Evolutionary conservation across 2,888 invertebrate genomes (phyloP).

Genomic region (Nycteola revayana): DNA sequence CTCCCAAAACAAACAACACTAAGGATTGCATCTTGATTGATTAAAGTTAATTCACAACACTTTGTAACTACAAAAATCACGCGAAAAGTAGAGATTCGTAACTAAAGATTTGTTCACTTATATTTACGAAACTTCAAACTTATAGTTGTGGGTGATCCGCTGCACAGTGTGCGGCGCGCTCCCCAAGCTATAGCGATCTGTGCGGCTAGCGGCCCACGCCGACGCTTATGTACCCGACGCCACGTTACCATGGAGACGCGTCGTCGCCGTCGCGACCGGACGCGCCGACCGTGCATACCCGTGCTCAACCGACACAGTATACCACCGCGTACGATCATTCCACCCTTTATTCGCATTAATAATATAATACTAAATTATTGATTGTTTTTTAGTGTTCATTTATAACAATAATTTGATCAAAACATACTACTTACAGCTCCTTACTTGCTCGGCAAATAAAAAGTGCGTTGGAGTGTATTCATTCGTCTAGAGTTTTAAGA

Average conservation of each 20-base stretch:
- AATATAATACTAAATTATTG: too few relatives aligned
- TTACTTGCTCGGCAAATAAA: too few relatives aligned
- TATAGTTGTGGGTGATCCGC: constrained; percentile 70
- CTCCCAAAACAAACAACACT: constrained; percentile 80
- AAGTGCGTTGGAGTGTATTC: too few relatives aligned
- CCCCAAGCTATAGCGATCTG: constrained; percentile 70
- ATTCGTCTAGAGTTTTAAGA: constrained; percentile 53
- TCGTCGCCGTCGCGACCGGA: constrained; percentile 58
- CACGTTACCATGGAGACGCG: constrained; percentile 69
- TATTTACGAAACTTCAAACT: constrained; percentile 80
- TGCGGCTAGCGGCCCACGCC: constrained; percentile 48
- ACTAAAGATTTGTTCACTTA: constrained; percentile 69
- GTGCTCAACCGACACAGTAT: too few relatives aligned
- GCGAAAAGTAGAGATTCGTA: constrained; percentile 74
- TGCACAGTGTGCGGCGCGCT: constrained; percentile 77
- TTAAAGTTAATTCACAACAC: constrained; percentile 68
- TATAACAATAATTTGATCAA: too few relatives aligned
- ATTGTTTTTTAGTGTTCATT: too few relatives aligned
- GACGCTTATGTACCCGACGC: constrained; percentile 62
- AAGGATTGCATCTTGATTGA: constrained; percentile 68
- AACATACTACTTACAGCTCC: too few relatives aligned
- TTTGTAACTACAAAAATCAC: constrained; percentile 65
- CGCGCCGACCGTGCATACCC: constrained; percentile 44
- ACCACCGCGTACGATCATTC: too few relatives aligned
- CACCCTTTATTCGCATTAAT: too few relatives aligned